Base-by-base conservation (phyloP, 2,797 vertebrate genomes). In the Tragopan temminckii region DNA sequence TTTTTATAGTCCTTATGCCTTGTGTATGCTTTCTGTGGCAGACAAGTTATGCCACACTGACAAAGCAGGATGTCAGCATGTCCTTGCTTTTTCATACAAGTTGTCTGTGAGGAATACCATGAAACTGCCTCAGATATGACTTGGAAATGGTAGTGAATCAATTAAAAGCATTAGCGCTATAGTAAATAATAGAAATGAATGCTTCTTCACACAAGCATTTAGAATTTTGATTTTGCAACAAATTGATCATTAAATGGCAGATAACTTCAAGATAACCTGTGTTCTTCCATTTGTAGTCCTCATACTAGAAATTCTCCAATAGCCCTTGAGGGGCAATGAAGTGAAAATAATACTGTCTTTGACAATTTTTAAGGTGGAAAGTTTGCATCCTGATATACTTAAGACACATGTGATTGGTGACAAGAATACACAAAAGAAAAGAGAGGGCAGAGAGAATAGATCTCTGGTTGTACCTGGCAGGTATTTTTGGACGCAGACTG, bases 61-160 rank as follows among this genome's bases (percentile, higher is more conserved):
- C 69, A 88, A 85, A 90, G 48, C 45, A 85, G 40, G 17, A 42
- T 80, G 66, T 80, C 70, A 33, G 33, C 12, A 43, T 67, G 77
- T 86, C 89, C 91, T 74, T 91, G n/a, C 7, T 88, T 23, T 71
- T 83, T 74, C 64, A 74, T 76, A 29, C 38, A 89, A 62, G 15
- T 6, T 82, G 38, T 77, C 46, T 61, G 31, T 29, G 68, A 95
- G 8, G 63, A 24, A 18, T 75, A 74, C 36, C 31, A 20, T 0
- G 3, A 85, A 21, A 42, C n/a, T 80, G 48, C 33, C 59, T 74
- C 68, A n/a, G 15, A 66, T 66, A 71, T 55, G 57, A 46, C 13
- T 75, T 78, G 27, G 64, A 90, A 93, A 92, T 84, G 33, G 27
- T n/a, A 78, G 40, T 53, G 86, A 89, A 78, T 89, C 89, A 71